Percentiles rank a stretch among this genome's conserved stretches.
Evolutionary conservation across 2,797 vertebrate genomes (phyloP).

Genomic region (Netta rufina): DNA sequence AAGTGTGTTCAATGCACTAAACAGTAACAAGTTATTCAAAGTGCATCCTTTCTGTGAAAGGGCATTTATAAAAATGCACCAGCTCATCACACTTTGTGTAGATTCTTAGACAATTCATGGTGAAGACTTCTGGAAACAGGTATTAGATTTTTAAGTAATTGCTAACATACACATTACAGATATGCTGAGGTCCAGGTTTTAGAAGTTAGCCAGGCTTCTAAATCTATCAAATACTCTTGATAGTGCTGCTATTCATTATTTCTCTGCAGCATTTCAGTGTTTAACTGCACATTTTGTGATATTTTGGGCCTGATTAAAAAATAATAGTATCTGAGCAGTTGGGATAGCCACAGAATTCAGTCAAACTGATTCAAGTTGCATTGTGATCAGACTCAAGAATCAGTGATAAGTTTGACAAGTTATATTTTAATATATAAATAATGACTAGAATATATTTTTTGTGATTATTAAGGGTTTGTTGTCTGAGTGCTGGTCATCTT

Average conservation of each 20-base stretch:
- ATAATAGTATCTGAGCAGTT: background rate
- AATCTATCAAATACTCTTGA: background rate
- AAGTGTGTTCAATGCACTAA: background rate
- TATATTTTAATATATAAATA: background rate
- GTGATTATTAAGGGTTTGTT: background rate
- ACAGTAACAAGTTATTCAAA: background rate
- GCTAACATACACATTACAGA: constrained; percentile 23
- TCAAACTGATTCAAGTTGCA: background rate
- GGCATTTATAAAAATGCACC: background rate
- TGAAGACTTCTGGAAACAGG: constrained; percentile 21
- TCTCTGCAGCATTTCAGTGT: background rate
- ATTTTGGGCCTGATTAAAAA: constrained; percentile 48
- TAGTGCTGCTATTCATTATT: background rate
- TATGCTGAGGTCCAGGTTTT: constrained; percentile 39
- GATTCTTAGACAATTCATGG: constrained; percentile 22
- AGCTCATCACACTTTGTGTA: background rate
- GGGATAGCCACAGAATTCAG: background rate
- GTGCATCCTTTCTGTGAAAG: background rate
- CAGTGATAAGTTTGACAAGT: background rate
- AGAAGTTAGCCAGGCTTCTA: background rate
- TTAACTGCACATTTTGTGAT: constrained; percentile 23
- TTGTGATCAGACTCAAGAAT: background rate
- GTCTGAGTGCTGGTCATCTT: background rate
- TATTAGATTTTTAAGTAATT: constrained; percentile 44
- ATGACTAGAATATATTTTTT: background rate